Conservation (phyloP, 2,888 invertebrate genomes). For the Aphidius colemani region DNA sequence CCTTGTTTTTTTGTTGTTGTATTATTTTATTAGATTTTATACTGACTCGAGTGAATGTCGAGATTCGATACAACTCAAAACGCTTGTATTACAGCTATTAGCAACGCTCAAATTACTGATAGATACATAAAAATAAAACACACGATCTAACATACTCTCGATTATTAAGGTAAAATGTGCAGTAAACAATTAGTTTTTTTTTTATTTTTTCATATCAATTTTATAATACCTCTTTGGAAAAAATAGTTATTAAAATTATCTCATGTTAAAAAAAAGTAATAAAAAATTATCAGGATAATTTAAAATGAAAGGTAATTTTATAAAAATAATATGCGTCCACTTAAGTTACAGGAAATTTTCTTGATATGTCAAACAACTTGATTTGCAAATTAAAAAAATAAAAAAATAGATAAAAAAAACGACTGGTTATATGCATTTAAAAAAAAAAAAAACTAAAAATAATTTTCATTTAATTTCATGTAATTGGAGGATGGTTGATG, state of each 20-base stretch:
- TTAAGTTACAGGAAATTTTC: no score
- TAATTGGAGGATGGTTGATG: conserved; percentile 19
- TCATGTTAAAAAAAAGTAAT: no score
- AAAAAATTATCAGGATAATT: not conserved
- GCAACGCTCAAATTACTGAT: conserved; percentile 31
- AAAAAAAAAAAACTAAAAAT: conserved; percentile 6
- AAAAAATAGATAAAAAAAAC: not conserved
- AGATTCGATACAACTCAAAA: conserved; percentile 32
- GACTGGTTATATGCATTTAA: not conserved
- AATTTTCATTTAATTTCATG: conserved; percentile 3
- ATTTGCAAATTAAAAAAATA: not conserved
- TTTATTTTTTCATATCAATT: no score
- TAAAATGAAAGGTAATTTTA: not conserved
- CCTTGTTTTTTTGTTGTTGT: conserved; percentile 35
- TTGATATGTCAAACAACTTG: not conserved
- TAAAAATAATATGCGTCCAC: not conserved
- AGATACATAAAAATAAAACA: no score
- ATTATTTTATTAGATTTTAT: conserved; percentile 36
- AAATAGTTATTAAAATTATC: no score
- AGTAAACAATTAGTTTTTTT: no score
- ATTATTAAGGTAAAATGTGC: not conserved
- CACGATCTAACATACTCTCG: conserved; percentile 4
- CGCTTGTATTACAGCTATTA: conserved; percentile 44
- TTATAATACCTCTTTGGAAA: no score
- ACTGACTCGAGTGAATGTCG: conserved; percentile 16